A percentile compares a stretch with the other conserved stretches of the same genome.
phyloP scores from a whole-genome alignment of 2,797 vertebrate genomes.

The Pithecia hirsuta region DNA sequence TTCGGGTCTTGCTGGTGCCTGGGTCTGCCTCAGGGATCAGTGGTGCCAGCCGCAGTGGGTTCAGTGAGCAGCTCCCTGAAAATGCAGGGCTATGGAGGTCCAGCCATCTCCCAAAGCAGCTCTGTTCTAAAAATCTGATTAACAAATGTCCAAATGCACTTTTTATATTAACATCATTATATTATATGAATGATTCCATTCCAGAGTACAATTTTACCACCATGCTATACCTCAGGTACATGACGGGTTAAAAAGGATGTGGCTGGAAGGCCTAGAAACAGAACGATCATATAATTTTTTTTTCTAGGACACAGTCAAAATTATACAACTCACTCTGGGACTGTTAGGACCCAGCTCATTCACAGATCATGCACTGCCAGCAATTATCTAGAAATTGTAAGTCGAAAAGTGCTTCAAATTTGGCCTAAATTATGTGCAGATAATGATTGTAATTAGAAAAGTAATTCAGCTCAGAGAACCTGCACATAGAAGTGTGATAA shows the following conservation, averaged over 20 bases:
- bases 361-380: neutral
- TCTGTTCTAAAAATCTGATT: neutral
- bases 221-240: rapidly evolving
- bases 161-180: rapidly evolving
- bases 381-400: slow-evolving; percentile 37
- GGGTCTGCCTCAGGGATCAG: neutral
- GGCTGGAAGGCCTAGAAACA: neutral
- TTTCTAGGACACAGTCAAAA: rapidly evolving
- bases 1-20: rapidly evolving
- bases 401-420: slow-evolving; percentile 35
- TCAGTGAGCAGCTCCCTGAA: rapidly evolving
- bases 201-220: rapidly evolving
- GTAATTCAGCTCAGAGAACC: neutral
- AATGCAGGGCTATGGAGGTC: too few species aligned
- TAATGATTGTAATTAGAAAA: slow-evolving; percentile 43
- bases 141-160: neutral
- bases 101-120: neutral
- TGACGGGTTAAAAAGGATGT: rapidly evolving
- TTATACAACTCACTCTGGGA: neutral
- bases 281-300: rapidly evolving
- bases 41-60: rapidly evolving
- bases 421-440: neutral
- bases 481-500: neutral
- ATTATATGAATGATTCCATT: neutral
- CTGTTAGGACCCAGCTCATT: neutral